phyloP scores from a whole-genome alignment of 2,113 vertebrate genomes.

The Varanus komodoensis region DNA sequence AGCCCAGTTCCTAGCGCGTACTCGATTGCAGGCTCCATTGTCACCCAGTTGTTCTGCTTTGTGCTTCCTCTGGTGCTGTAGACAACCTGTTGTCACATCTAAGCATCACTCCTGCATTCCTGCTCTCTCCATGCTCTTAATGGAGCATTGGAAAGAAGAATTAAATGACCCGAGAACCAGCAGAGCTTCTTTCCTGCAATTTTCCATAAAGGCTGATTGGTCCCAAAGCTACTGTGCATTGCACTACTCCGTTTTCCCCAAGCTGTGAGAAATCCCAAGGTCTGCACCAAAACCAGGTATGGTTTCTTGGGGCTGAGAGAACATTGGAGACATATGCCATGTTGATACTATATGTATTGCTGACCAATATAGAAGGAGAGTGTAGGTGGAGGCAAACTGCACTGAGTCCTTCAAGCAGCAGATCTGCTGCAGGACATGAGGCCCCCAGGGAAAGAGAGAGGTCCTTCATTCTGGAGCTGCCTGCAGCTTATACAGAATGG shows the following conservation, averaged over 20 bases:
- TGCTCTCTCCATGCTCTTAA: neutral
- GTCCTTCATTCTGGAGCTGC: neutral
- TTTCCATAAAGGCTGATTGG: neutral
- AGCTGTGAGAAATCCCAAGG: neutral
- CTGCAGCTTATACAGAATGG: neutral
- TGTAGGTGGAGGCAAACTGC: neutral
- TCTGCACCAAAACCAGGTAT: neutral
- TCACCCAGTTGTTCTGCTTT: neutral
- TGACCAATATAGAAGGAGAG: neutral
- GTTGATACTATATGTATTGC: neutral
- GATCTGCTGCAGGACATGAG: neutral
- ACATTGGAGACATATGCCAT: neutral
- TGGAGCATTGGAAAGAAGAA: neutral
- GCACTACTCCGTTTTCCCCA: neutral
- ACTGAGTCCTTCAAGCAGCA: neutral
- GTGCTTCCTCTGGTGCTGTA: neutral
- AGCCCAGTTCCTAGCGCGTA: neutral
- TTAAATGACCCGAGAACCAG: neutral
- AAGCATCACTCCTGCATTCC: neutral
- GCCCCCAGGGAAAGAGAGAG: neutral
- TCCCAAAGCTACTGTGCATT: neutral
- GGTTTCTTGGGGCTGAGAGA: neutral
- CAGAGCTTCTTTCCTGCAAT: no score
- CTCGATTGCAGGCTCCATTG: neutral
- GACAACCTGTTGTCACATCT: neutral